Evolutionary conservation across 2,888 invertebrate species (phyloP).

Genomic region (Linyphia triangularis): DNA sequence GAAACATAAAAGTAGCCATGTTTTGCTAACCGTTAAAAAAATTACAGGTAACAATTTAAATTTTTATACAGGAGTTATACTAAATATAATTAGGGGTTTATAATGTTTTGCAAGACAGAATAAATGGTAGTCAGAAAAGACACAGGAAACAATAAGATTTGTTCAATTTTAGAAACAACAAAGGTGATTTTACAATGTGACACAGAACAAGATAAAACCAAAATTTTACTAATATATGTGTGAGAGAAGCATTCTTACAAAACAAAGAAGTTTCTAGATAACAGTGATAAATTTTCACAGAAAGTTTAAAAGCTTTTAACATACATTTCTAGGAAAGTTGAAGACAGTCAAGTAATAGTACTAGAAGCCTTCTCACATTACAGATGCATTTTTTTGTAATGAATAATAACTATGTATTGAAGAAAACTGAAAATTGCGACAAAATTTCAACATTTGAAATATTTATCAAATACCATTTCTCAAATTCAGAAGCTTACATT

Average conservation of each 20-base stretch:
- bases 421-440: background rate
- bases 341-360: background rate
- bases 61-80: too few species aligned
- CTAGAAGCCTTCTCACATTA: background rate
- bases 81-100: too few species aligned
- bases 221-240: background rate
- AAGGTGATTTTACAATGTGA: constrained; percentile 20
- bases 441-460: too few species aligned
- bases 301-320: background rate
- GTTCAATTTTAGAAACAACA: constrained; percentile 39
- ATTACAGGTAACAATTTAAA: too few species aligned
- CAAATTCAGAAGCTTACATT: background rate
- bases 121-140: background rate
- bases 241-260: background rate
- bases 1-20: too few species aligned
- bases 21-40: too few species aligned
- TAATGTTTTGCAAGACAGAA: too few species aligned
- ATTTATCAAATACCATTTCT: too few species aligned
- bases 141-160: constrained; percentile 28
- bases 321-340: background rate
- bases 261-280: background rate
- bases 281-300: background rate
- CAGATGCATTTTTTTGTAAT: background rate
- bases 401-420: background rate
- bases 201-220: constrained; percentile 12